These are phyloP conservation scores for Amphimedon queenslandica DNA, from an alignment of 37 sponge, comb jelly and placozoan genomes.

Conservation along the genomic window DNA sequence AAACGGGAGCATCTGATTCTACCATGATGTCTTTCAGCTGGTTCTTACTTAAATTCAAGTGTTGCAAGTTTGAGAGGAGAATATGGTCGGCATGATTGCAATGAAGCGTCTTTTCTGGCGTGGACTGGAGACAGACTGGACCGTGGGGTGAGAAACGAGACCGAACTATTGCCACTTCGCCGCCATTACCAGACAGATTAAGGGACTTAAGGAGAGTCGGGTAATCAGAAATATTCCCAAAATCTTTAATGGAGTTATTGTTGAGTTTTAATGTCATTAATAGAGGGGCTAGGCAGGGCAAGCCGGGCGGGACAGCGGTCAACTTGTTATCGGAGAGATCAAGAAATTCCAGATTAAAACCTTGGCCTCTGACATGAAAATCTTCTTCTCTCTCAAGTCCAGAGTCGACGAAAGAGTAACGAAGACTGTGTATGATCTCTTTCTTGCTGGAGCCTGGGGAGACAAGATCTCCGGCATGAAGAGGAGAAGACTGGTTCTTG, in stretches of 20 bases:
- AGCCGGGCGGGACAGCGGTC: slow-evolving; percentile 22
- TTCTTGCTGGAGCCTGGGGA: background rate
- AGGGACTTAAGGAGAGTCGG: slow-evolving; percentile 34
- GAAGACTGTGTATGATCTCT: slow-evolving; percentile 4
- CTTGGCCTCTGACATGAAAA: background rate
- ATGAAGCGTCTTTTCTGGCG: background rate
- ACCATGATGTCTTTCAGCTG: slow-evolving; percentile 18
- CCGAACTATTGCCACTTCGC: background rate
- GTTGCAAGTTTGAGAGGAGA: slow-evolving; percentile 13
- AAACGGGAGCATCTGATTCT: background rate
- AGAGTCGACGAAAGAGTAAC: slow-evolving; percentile 14
- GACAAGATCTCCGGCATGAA: background rate
- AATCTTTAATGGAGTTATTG: slow-evolving; percentile 25
- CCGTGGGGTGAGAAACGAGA: background rate
- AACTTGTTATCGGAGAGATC: slow-evolving; percentile 54
- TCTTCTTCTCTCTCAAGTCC: background rate
- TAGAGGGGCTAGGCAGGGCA: slow-evolving; percentile 59
- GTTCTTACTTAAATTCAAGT: slow-evolving; percentile 33
- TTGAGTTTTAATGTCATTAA: slow-evolving; percentile 39
- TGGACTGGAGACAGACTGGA: slow-evolving; percentile 30
- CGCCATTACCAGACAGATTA: slow-evolving; percentile 17
- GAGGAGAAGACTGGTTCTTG: background rate
- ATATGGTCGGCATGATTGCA: slow-evolving; percentile 35
- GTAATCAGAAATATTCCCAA: slow-evolving; percentile 32
- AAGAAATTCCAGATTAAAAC: slow-evolving; percentile 21